phyloP scores from a whole-genome alignment of 2,113 vertebrate species.

The Cephalophus harveyi region DNA sequence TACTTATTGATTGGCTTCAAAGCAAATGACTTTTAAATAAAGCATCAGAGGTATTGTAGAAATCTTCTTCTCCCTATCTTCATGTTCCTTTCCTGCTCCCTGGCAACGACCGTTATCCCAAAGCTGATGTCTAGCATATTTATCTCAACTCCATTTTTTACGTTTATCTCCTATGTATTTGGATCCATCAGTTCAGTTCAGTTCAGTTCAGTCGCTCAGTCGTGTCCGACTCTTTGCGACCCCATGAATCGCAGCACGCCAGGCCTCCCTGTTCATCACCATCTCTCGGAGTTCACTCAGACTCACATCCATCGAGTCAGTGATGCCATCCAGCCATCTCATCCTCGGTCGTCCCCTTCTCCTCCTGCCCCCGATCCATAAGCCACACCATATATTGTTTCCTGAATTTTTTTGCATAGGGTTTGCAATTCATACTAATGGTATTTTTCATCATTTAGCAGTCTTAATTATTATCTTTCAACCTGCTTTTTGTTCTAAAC shows the following conservation, averaged over 20 bases:
- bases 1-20: not conserved
- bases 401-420: not conserved
- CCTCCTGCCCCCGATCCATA: too few species aligned
- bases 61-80: not conserved
- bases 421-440: not conserved
- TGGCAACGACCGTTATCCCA: accelerated
- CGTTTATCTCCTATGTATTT: not conserved
- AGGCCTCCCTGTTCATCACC: too few species aligned
- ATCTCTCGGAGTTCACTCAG: too few species aligned
- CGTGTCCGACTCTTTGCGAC: too few species aligned
- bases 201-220: too few species aligned
- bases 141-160: not conserved
- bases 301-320: too few species aligned
- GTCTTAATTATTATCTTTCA: not conserved
- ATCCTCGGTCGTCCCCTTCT: too few species aligned
- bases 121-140: not conserved
- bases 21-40: not conserved
- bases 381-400: not conserved
- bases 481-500: not conserved
- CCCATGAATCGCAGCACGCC: too few species aligned
- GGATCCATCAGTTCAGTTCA: too few species aligned
- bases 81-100: accelerated
- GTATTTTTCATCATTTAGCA: not conserved
- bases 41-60: not conserved
- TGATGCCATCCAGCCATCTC: too few species aligned